Percentiles rank a stretch among this genome's conserved stretches.
phyloP scores from a whole-genome alignment of 2,113 vertebrate species.

The Gymnarchus niloticus region DNA sequence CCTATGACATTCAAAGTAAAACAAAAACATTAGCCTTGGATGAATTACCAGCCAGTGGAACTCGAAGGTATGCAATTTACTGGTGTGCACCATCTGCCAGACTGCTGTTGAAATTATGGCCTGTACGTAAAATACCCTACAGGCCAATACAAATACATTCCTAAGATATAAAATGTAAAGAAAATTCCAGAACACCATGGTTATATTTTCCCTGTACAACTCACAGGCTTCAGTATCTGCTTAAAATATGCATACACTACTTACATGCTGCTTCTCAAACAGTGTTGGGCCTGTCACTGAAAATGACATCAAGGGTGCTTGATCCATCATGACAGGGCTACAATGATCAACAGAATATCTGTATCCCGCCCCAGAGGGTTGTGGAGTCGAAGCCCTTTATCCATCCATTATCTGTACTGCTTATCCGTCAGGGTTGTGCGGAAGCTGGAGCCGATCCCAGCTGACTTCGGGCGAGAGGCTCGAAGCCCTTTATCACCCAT shows the following conservation, averaged over 20 bases:
- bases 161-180: not conserved
- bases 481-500: too few relatives aligned
- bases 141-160: not conserved
- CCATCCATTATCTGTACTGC: too few relatives aligned
- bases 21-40: constrained; percentile 46
- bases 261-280: not conserved
- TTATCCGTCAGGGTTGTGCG: too few relatives aligned
- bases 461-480: too few relatives aligned
- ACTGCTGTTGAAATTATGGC: not conserved
- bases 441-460: too few relatives aligned
- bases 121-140: not conserved
- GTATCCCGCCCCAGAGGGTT: not conserved
- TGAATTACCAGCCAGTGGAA: constrained; percentile 41
- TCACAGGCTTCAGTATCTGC: not conserved
- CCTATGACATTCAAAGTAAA: constrained; percentile 59
- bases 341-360: not conserved
- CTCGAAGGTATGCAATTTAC: constrained; percentile 15
- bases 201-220: not conserved
- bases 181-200: not conserved
- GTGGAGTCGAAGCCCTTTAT: too few relatives aligned
- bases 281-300: not conserved
- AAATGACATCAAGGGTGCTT: constrained; percentile 14
- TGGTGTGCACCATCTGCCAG: not conserved
- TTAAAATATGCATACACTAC: not conserved
- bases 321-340: not conserved